phyloP scores from a whole-genome alignment of 1,140 invertebrate genomes.

The Caerostris darwini region DNA sequence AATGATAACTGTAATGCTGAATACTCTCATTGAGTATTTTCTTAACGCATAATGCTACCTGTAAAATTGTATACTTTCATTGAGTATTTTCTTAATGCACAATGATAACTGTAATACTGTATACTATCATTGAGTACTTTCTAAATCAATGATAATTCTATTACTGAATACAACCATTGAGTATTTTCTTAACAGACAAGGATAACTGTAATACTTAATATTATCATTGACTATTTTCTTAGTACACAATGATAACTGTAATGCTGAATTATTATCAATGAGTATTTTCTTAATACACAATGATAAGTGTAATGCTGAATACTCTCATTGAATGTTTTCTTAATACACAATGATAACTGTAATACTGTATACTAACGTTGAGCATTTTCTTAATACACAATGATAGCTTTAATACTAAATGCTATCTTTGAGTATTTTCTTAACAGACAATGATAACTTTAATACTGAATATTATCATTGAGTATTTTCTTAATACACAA shows the following conservation, averaged over 20 bases:
- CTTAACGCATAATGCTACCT: background rate
- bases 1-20: too few species aligned
- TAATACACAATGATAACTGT: background rate
- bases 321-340: background rate
- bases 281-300: background rate
- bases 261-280: background rate
- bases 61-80: background rate
- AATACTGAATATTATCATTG: too few species aligned
- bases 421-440: too few species aligned
- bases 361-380: background rate
- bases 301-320: background rate
- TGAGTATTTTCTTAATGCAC: background rate
- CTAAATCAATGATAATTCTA: background rate
- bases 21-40: too few species aligned
- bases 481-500: too few species aligned
- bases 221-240: background rate
- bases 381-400: background rate
- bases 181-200: background rate
- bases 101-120: background rate
- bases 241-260: background rate
- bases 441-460: too few species aligned
- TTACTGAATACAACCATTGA: background rate
- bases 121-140: background rate
- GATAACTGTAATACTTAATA: background rate
- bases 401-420: background rate